Evolutionary conservation across 23 tunicate species (phyloP), one percentile per base, ranked within the genome.

Genomic region (Clavelina lepadiformis): DNA sequence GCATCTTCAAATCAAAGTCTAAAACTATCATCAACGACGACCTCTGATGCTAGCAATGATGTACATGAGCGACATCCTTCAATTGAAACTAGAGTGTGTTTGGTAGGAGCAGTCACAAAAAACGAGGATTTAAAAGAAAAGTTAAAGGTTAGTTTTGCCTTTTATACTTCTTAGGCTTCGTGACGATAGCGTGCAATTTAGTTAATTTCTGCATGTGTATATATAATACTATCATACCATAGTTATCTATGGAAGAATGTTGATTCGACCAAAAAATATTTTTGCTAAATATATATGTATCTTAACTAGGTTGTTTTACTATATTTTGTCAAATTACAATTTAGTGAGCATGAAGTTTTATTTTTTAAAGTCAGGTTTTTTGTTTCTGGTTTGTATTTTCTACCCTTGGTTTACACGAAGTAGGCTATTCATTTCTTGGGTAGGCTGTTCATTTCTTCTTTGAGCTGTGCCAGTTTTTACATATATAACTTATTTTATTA

Each of bases 21-120:
- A 44, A 86, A 86, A 55, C 38, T 86, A 50, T 86, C 95, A 23
- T 73, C 95, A 49, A 77, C 95, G 18, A 41, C 46, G 36, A 36
- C 69, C 6, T 86, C 95, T 18, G 76, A 86, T 50, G 28, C 51
- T 18, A 84, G 83, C 56, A 19, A 26, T 38, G 74, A 70, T 7
- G 26, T 31, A 5, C 28, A 69, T 32, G 72, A 54, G 0, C 67
- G 74, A 4, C 86, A 67, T 41, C 67, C 77, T 31, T 87, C 96
- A 7, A 73, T 89, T 51, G 97, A 75, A 56, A 81, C 89, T 3
- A 60, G 97, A 56, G 97, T 89, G n/a, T 89, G 97, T 51, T 35
- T 89, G 3, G 68, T 89, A 35, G 89, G 75, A 58, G 35, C 38
- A 15, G 63, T 80, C 31, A 49, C 61, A 1, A 47, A 63, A 3